Evolutionary conservation across 1,140 invertebrate species (phyloP).

Genomic region (Drosophila bocki): DNA sequence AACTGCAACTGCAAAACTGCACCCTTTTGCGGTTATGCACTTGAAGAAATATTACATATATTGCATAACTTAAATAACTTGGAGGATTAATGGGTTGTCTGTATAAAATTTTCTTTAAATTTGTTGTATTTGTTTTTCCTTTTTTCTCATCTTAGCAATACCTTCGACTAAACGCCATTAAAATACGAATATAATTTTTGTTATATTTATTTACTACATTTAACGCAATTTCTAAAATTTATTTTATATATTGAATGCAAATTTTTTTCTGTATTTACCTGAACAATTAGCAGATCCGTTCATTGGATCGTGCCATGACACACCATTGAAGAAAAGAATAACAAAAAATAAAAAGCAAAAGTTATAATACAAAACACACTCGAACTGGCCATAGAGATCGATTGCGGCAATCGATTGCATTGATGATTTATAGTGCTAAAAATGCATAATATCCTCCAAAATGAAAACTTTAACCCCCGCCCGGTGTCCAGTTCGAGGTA

Average conservation of each 20-base stretch:
- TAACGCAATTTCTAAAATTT: no score
- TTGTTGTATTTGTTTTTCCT: no score
- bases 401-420: conserved; percentile 71
- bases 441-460: conserved; percentile 50
- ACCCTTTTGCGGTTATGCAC: conserved; percentile 58
- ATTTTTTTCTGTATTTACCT: neutral
- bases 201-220: no score
- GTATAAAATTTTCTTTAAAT: no score
- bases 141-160: no score
- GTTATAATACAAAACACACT: conserved; percentile 26
- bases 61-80: neutral
- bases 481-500: conserved; percentile 53
- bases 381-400: conserved; percentile 54
- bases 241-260: no score
- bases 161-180: no score
- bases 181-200: no score
- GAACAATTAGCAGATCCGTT: conserved; percentile 68
- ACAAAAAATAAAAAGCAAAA: neutral
- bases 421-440: conserved; percentile 73
- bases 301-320: conserved; percentile 67
- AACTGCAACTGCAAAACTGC: conserved; percentile 53
- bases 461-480: conserved; percentile 44
- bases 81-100: no score
- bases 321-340: conserved; percentile 27
- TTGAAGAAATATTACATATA: neutral